Evolutionary conservation across 2,113 vertebrate genomes (phyloP).

Genomic region (Chamaetylas fuelleborni): DNA sequence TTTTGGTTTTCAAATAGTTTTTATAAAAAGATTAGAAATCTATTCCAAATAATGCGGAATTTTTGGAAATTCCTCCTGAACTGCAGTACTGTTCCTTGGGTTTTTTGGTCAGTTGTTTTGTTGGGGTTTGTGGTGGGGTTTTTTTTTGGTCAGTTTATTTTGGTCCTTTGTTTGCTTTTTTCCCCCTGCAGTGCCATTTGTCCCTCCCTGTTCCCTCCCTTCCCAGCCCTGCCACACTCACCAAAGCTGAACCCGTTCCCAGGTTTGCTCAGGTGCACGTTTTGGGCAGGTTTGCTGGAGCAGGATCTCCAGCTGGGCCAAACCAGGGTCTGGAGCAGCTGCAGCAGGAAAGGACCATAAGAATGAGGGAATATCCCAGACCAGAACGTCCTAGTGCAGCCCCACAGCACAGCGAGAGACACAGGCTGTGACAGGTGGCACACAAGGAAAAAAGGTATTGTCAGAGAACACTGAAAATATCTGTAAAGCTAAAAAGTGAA

Average conservation of each 20-base stretch:
- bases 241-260: neutral
- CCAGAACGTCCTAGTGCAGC: no score
- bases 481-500: neutral
- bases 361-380: neutral
- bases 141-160: neutral
- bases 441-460: neutral
- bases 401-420: neutral
- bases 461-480: neutral
- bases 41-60: neutral
- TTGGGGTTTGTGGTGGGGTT: neutral
- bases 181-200: neutral
- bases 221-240: neutral
- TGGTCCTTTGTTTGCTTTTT: neutral
- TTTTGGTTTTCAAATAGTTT: neutral
- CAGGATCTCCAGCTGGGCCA: fast-evolving
- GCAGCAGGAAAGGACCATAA: neutral
- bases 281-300: neutral
- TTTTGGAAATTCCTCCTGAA: neutral
- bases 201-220: neutral
- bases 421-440: neutral
- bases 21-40: neutral
- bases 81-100: neutral
- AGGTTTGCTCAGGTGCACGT: neutral
- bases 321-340: neutral
- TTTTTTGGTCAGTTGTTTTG: neutral